These are phyloP conservation scores for Craseonycteris thonglongyai DNA, from an alignment of 2,113 vertebrate genomes.

Conservation along the genomic window DNA sequence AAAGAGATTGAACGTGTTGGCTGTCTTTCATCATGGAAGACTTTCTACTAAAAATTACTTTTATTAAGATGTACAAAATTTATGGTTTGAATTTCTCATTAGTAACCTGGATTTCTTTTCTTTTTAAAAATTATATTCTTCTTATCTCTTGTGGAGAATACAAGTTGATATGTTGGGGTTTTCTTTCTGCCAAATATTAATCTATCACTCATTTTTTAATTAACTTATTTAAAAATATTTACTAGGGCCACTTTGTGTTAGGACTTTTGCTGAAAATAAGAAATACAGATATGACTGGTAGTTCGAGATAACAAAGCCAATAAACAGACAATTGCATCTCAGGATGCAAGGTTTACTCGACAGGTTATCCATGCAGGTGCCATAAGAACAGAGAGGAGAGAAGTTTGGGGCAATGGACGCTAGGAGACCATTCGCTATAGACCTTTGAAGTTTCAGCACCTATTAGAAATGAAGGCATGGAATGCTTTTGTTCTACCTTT, in stretches of 20 bases:
- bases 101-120: background rate
- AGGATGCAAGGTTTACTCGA: background rate
- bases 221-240: background rate
- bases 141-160: background rate
- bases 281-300: background rate
- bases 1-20: conserved; percentile 8
- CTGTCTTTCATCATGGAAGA: conserved; percentile 24
- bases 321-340: background rate
- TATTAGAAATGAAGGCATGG: background rate
- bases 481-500: background rate
- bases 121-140: background rate
- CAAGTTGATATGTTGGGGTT: background rate
- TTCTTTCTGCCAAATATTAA: background rate
- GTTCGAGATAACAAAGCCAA: background rate
- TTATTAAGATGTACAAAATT: background rate
- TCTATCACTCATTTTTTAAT: background rate
- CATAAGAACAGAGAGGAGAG: background rate
- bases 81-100: conserved; percentile 7
- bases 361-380: too few relatives aligned
- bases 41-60: background rate
- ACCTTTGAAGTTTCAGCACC: background rate
- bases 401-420: background rate
- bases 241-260: background rate
- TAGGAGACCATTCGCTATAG: background rate
- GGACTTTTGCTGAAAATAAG: background rate